Conservation (phyloP, 2,113 vertebrate species). For the Isurus oxyrinchus region DNA sequence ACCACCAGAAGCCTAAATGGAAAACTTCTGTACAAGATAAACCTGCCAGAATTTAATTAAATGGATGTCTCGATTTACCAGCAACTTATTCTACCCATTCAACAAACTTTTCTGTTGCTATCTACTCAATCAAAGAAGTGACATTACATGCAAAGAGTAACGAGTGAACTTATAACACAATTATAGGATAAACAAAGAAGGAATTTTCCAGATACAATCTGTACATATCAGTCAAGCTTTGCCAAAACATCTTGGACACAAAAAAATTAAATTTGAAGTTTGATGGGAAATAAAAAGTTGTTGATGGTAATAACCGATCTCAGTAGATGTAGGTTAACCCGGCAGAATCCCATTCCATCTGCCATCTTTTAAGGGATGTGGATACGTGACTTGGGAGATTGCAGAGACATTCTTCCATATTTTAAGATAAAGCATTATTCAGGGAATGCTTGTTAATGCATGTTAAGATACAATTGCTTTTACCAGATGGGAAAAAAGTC, state of each 20-base stretch:
- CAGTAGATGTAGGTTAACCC: not conserved
- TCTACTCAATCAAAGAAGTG: not conserved
- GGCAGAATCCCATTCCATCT: not conserved
- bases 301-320: not conserved
- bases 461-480: not conserved
- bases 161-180: not conserved
- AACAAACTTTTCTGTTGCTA: not conserved
- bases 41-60: not conserved
- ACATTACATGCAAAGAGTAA: not conserved
- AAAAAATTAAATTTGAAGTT: not conserved
- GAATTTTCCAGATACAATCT: not conserved
- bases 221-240: not conserved
- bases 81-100: not conserved
- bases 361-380: not conserved
- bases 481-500: not conserved
- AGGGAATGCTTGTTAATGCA: not conserved
- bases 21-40: not conserved
- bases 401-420: not conserved
- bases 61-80: not conserved
- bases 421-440: not conserved
- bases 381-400: not conserved
- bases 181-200: not conserved
- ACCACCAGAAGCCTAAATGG: not conserved
- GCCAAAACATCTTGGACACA: not conserved
- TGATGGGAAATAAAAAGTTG: not conserved